Conservation (phyloP, 2,113 vertebrate genomes). For the Carlito syrichta region DNA sequence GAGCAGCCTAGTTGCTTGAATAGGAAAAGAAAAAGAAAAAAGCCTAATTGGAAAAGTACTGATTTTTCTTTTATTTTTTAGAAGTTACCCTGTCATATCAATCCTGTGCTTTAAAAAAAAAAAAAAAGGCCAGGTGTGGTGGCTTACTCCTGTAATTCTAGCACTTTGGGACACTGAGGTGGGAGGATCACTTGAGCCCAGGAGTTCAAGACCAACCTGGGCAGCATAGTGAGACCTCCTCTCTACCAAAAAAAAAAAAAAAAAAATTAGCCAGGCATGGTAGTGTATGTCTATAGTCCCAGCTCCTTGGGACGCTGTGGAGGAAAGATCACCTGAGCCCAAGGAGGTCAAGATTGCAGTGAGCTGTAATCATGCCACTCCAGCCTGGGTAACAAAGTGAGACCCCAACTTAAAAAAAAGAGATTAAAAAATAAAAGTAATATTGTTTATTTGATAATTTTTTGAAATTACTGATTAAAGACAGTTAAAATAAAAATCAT, state of each 20-base stretch:
- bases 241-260: not conserved
- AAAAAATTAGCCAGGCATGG: not conserved
- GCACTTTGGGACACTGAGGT: not conserved
- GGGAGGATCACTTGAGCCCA: not conserved
- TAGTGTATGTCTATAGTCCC: not conserved
- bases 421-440: not conserved
- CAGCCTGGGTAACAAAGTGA: not conserved
- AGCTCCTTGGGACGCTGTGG: not conserved
- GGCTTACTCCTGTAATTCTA: not conserved
- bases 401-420: not conserved
- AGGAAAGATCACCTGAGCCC: not conserved
- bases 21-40: not conserved
- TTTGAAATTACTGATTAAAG: not conserved
- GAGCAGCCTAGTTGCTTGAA: not conserved
- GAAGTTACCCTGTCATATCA: not conserved
- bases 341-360: not conserved
- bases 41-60: not conserved
- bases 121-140: not conserved
- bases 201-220: not conserved
- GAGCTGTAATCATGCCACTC: too few species aligned
- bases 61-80: not conserved
- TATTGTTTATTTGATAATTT: not conserved
- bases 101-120: not conserved
- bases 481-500: not conserved
- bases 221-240: not conserved